Conservation (phyloP, 2,888 invertebrate species). For the Opisthograptis luteolata region DNA sequence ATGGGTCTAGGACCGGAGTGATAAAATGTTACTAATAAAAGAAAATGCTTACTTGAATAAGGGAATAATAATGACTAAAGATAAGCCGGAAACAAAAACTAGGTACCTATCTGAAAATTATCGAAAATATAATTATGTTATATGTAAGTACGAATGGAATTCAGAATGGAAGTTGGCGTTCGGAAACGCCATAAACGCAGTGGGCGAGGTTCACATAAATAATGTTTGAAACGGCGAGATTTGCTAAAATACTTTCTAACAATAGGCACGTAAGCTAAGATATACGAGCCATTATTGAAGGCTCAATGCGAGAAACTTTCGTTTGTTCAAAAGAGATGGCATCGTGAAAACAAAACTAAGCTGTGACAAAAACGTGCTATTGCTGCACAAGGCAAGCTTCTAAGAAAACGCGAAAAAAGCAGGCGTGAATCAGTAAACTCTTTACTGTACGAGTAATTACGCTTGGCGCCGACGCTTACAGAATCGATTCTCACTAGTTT, state of each 20-base stretch:
- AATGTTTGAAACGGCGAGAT: constrained; percentile 41
- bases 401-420: constrained; percentile 48
- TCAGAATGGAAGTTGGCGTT: neutral
- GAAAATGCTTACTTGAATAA: neutral
- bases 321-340: constrained; percentile 44
- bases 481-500: constrained; percentile 40
- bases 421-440: constrained; percentile 25
- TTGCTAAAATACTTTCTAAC: constrained; percentile 61
- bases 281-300: constrained; percentile 52
- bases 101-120: too few species aligned
- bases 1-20: neutral
- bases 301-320: constrained; percentile 51
- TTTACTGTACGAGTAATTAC: constrained; percentile 38
- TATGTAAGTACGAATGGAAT: too few species aligned
- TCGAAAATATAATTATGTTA: too few species aligned
- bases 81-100: neutral
- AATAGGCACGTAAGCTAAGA: constrained; percentile 53
- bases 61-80: neutral
- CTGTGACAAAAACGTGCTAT: constrained; percentile 49
- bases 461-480: constrained; percentile 40
- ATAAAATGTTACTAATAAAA: neutral
- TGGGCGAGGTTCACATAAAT: constrained; percentile 40
- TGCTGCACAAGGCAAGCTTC: constrained; percentile 42
- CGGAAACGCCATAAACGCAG: constrained; percentile 13
- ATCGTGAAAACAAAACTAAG: constrained; percentile 58